Conservation (phyloP, 1,140 invertebrate genomes). For the Gryon sp. region DNA sequence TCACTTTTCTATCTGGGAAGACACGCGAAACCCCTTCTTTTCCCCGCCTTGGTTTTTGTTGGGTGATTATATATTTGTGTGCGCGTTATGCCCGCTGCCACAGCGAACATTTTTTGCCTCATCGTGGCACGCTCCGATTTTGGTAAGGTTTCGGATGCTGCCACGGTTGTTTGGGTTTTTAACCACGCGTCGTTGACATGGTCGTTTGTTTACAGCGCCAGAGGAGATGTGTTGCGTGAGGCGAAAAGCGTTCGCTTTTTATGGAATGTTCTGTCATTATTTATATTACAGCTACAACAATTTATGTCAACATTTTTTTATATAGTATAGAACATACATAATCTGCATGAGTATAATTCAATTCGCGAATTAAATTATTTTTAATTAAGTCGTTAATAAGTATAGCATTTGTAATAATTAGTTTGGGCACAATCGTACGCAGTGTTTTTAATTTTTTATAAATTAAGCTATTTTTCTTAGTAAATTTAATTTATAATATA, state of each 20-base stretch:
- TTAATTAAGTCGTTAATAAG: too few species aligned
- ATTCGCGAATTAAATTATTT: too few species aligned
- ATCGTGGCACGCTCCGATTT: slow-evolving; percentile 32
- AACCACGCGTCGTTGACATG: slow-evolving; percentile 17
- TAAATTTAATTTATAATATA: too few species aligned
- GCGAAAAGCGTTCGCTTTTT: slow-evolving; percentile 23
- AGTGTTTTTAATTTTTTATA: too few species aligned
- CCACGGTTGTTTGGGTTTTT: slow-evolving; percentile 30
- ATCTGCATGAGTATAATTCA: too few species aligned
- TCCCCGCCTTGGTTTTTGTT: slow-evolving; percentile 53
- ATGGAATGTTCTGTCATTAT: slow-evolving; percentile 11
- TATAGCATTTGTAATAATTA: too few species aligned
- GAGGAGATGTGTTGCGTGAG: slow-evolving; percentile 2
- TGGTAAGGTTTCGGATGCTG: slow-evolving; percentile 25
- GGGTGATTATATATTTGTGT: slow-evolving; percentile 50
- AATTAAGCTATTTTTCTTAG: too few species aligned
- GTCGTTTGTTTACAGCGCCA: slow-evolving; percentile 25
- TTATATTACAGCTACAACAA: too few species aligned
- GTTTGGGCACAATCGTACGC: too few species aligned
- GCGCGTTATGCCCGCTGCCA: slow-evolving; percentile 29
- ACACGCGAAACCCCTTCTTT: slow-evolving; percentile 52
- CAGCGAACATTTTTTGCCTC: slow-evolving; percentile 42
- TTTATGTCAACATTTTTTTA: too few species aligned
- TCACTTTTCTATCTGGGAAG: slow-evolving; percentile 54
- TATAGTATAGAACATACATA: too few species aligned